Conservation (phyloP, 1,140 invertebrate species). For the Pentalonia nigronervosa region DNA sequence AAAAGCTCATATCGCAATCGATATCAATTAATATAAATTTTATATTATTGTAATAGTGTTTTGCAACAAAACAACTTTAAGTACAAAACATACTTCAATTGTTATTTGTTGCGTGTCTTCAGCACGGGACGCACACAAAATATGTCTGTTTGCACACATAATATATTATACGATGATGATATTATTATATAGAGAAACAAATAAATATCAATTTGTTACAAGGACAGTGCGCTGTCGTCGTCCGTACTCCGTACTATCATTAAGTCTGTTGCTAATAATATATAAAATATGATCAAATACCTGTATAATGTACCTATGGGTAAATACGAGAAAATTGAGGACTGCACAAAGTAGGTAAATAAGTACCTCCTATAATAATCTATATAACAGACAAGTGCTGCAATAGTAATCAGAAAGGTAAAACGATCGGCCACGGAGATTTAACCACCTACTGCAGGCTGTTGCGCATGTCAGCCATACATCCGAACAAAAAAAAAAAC, state of each 20-base stretch:
- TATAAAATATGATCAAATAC: neutral
- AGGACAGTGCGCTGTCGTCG: neutral
- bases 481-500: conserved; percentile 15
- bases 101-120: neutral
- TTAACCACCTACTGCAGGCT: neutral
- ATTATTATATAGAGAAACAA: conserved; percentile 12
- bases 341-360: neutral
- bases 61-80: neutral
- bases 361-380: neutral
- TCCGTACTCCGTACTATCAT: neutral
- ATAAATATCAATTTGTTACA: conserved; percentile 29
- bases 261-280: neutral
- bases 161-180: neutral
- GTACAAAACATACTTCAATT: neutral
- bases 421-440: neutral
- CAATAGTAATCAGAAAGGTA: neutral
- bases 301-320: neutral
- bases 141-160: neutral
- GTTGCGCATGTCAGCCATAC: neutral
- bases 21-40: neutral
- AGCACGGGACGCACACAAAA: neutral
- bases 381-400: neutral
- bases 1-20: neutral
- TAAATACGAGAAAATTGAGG: conserved; percentile 1
- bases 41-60: neutral